A percentile compares a stretch with the other conserved stretches of the same genome.
phyloP scores from a whole-genome alignment of 2,888 invertebrate genomes.

The Tenodera sinensis region DNA sequence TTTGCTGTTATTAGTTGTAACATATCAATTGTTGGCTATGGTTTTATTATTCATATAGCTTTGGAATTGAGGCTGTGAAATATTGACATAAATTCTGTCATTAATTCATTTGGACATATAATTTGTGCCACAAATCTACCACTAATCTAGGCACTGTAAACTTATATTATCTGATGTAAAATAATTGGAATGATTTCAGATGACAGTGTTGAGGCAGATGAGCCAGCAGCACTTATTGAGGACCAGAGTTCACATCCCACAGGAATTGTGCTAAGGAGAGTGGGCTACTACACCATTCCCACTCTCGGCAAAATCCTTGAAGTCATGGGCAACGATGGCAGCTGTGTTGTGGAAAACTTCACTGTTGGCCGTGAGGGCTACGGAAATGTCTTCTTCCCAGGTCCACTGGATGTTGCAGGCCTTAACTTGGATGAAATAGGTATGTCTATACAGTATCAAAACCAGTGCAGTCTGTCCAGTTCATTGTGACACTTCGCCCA shows the following conservation, averaged over 20 bases:
- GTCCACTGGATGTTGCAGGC: conserved; percentile 77
- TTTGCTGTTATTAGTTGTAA: too few species aligned
- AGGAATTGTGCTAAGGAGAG: conserved; percentile 71
- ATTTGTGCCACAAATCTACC: too few species aligned
- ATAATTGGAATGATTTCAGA: conserved; percentile 10
- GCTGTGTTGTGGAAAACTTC: conserved; percentile 80
- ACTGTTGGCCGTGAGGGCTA: conserved; percentile 86
- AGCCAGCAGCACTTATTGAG: conserved; percentile 22
- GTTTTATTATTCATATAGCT: too few species aligned
- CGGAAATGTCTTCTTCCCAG: conserved; percentile 84
- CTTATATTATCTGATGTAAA: neutral
- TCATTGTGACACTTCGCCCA: too few species aligned
- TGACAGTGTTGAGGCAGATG: conserved; percentile 24
- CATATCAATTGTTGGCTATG: too few species aligned
- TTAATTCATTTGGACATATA: too few species aligned
- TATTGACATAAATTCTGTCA: too few species aligned
- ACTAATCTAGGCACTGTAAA: too few species aligned
- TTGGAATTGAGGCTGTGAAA: too few species aligned
- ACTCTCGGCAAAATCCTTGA: conserved; percentile 73
- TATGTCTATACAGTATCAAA: conserved; percentile 41
- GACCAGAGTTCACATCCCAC: conserved; percentile 59
- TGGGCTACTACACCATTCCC: conserved; percentile 91
- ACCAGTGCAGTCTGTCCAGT: too few species aligned
- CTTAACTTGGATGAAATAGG: conserved; percentile 83
- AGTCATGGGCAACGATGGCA: conserved; percentile 68